These are phyloP conservation scores for Acrocephalus arundinaceus DNA, from an alignment of 2,113 vertebrate species.

Conservation along the genomic window DNA sequence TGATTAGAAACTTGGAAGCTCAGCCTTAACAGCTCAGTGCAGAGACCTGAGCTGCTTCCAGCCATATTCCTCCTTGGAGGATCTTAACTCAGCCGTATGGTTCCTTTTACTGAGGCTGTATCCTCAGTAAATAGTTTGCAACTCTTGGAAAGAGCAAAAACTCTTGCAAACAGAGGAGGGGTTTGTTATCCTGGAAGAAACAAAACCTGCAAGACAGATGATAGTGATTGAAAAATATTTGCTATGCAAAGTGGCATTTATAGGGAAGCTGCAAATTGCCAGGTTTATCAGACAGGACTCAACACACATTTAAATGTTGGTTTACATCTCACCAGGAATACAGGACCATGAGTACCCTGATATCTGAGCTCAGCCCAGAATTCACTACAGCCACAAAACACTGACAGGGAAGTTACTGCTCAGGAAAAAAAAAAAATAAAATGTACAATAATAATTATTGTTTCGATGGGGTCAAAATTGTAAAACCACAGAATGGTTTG, in stretches of 20 bases:
- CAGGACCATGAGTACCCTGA: background rate
- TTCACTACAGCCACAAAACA: background rate
- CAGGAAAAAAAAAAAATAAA: background rate
- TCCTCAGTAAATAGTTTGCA: background rate
- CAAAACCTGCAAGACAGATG: background rate
- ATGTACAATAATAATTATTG: background rate
- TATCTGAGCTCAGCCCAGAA: background rate
- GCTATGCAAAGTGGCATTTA: background rate
- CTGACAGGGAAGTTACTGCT: background rate
- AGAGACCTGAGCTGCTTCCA: constrained; percentile 38
- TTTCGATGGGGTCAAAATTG: background rate
- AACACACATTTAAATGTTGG: background rate
- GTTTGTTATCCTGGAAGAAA: background rate
- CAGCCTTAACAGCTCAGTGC: constrained; percentile 31
- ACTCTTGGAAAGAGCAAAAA: background rate
- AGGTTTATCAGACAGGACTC: background rate
- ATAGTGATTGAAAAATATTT: background rate
- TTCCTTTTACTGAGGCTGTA: background rate
- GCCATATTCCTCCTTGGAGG: background rate
- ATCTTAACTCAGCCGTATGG: background rate
- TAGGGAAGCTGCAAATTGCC: background rate
- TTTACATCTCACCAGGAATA: background rate
- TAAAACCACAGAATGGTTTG: background rate
- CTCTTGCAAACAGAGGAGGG: background rate
- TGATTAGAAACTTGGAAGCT: constrained; percentile 69